A percentile compares a stretch with the other conserved stretches of the same genome.
phyloP scores from a whole-genome alignment of 2,797 vertebrate genomes.

The Tadarida brasiliensis region DNA sequence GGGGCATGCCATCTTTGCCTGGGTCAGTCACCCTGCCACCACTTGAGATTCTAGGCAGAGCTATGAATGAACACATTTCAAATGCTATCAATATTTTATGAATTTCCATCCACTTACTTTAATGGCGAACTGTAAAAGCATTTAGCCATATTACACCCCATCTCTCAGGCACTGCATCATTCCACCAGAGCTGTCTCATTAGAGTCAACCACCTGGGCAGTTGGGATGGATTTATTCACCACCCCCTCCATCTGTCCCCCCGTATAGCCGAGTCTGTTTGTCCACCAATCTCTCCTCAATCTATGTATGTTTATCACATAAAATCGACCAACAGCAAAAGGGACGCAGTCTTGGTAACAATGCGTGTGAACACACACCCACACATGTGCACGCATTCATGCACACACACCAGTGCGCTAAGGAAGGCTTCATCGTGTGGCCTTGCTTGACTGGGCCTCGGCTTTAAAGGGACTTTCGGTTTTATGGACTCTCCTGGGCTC shows the following conservation, averaged over 20 bases:
- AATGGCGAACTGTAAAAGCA: conserved; percentile 90
- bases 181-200: conserved; percentile 87
- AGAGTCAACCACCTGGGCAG: conserved; percentile 76
- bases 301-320: neutral
- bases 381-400: accelerated
- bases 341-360: neutral
- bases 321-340: neutral
- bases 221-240: conserved; percentile 67
- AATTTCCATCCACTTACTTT: conserved; percentile 90
- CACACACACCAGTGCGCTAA: neutral
- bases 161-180: conserved; percentile 87
- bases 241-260: conserved; percentile 36
- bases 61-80: conserved; percentile 86
- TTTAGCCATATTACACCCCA: conserved; percentile 89
- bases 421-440: conserved; percentile 58
- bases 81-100: conserved; percentile 90
- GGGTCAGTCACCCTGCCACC: conserved; percentile 62
- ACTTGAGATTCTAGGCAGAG: conserved; percentile 82
- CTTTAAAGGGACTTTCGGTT: conserved; percentile 55
- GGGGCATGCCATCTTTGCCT: conserved; percentile 66
- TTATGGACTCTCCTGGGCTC: conserved; percentile 46
- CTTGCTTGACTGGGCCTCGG: conserved; percentile 38
- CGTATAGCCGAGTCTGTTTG: conserved; percentile 50
- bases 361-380: accelerated
- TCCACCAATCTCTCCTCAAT: neutral